phyloP scores from a whole-genome alignment of 2,113 vertebrate species.

The Colossoma macropomum region DNA sequence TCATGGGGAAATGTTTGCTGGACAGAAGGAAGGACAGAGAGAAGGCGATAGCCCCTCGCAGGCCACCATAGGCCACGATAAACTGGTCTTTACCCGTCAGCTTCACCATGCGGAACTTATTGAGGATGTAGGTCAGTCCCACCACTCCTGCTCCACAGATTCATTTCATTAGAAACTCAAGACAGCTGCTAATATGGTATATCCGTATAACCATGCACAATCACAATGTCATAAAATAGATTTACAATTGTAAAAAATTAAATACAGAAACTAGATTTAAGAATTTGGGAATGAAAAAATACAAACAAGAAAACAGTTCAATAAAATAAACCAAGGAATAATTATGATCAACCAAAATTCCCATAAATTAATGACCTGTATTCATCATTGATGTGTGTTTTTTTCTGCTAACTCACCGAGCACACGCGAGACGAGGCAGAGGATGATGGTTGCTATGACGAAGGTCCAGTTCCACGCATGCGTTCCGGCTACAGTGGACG shows the following conservation, averaged over 20 bases:
- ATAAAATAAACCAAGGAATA: too few relatives aligned
- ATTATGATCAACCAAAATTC: too few relatives aligned
- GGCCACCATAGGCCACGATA: constrained; percentile 94
- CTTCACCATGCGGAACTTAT: constrained; percentile 94
- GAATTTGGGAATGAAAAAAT: too few relatives aligned
- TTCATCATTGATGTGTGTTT: too few relatives aligned
- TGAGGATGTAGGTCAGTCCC: constrained; percentile 91
- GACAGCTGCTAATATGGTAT: background rate
- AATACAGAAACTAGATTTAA: too few relatives aligned
- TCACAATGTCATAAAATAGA: too few relatives aligned
- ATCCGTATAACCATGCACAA: too few relatives aligned
- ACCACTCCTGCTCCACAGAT: constrained; percentile 82
- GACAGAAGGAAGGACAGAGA: constrained; percentile 90
- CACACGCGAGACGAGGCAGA: constrained; percentile 90
- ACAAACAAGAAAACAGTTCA: too few relatives aligned
- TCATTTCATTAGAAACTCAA: background rate
- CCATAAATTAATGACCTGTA: too few relatives aligned
- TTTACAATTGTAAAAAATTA: too few relatives aligned
- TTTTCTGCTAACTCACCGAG: constrained; percentile 78
- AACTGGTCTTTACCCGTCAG: constrained; percentile 96
- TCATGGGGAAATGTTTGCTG: constrained; percentile 77
- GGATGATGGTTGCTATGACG: constrained; percentile 85
- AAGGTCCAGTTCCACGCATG: constrained; percentile 97
- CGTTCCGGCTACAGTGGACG: constrained; percentile 91
- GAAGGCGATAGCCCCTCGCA: constrained; percentile 95